phyloP scores from a whole-genome alignment of 2,113 vertebrate species.

The Willisornis vidua region DNA sequence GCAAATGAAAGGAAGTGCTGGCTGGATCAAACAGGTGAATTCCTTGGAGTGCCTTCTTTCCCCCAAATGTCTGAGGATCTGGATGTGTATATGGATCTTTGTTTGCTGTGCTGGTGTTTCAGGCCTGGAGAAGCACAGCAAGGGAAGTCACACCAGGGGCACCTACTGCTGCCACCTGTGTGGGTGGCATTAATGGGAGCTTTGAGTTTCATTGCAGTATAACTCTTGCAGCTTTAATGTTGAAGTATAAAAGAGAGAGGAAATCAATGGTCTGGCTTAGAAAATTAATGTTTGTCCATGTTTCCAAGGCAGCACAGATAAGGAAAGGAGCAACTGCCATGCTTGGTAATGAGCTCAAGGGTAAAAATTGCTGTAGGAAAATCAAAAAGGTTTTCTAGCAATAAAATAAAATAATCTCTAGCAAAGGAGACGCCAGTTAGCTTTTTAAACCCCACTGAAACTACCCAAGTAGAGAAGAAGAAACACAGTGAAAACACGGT shows the following conservation, averaged over 20 bases:
- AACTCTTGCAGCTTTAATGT: not conserved
- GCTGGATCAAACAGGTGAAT: not conserved
- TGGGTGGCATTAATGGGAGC: not conserved
- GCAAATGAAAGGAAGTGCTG: not conserved
- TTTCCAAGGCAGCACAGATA: slow-evolving; percentile 34
- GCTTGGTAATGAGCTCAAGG: not conserved
- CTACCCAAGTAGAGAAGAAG: not conserved
- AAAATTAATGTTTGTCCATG: slow-evolving; percentile 24
- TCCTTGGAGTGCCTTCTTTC: not conserved
- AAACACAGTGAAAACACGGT: not conserved
- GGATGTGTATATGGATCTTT: not conserved
- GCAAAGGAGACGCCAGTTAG: not conserved
- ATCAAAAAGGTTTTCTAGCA: not conserved
- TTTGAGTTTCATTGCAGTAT: not conserved
- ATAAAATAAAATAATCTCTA: not conserved
- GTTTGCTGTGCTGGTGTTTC: not conserved
- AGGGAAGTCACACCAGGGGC: not conserved
- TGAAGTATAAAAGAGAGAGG: not conserved
- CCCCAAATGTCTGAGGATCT: not conserved
- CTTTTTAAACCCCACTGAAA: not conserved
- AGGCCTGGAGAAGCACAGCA: not conserved
- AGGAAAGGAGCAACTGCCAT: not conserved
- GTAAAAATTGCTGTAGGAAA: not conserved
- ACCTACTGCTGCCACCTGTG: not conserved
- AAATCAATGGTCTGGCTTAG: not conserved